Conservation (phyloP, 2,888 invertebrate species). For the Ophion ellenae region DNA sequence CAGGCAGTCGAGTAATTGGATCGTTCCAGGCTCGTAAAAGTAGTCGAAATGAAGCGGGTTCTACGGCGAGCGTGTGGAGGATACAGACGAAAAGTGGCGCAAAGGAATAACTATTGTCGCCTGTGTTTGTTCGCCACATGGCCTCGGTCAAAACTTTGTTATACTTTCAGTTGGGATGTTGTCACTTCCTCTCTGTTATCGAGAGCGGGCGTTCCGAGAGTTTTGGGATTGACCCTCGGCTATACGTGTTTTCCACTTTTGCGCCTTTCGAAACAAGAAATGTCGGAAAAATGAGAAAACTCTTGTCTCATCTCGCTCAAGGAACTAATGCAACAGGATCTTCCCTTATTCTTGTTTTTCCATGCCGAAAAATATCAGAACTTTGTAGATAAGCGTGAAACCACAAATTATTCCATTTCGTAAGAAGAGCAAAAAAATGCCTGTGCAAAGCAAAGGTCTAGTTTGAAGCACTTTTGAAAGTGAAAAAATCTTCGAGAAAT, state of each 20-base stretch:
- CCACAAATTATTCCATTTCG: not conserved
- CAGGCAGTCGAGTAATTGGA: constrained; percentile 62
- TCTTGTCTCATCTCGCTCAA: constrained; percentile 39
- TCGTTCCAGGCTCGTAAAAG: constrained; percentile 41
- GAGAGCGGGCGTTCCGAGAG: constrained; percentile 15
- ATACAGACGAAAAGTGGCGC: not conserved
- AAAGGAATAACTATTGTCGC: constrained; percentile 54
- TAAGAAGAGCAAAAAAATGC: not conserved
- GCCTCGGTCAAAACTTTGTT: constrained; percentile 56
- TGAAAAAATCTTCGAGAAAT: not conserved
- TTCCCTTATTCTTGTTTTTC: not conserved
- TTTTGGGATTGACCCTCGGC: constrained; percentile 33
- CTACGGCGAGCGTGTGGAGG: constrained; percentile 9
- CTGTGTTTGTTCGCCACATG: constrained; percentile 61
- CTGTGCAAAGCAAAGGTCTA: no score
- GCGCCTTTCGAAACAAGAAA: constrained; percentile 60
- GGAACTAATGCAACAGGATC: not conserved
- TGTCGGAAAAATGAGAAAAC: constrained; percentile 67
- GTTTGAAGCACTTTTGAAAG: no score
- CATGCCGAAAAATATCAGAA: not conserved
- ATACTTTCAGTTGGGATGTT: constrained; percentile 46
- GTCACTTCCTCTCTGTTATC: constrained; percentile 54
- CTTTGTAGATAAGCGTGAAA: not conserved
- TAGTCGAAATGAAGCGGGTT: constrained; percentile 49
- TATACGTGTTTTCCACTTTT: constrained; percentile 42